These are phyloP conservation scores for Odocoileus hemionus DNA, from an alignment of 2,113 vertebrate genomes.

Conservation along the genomic window DNA sequence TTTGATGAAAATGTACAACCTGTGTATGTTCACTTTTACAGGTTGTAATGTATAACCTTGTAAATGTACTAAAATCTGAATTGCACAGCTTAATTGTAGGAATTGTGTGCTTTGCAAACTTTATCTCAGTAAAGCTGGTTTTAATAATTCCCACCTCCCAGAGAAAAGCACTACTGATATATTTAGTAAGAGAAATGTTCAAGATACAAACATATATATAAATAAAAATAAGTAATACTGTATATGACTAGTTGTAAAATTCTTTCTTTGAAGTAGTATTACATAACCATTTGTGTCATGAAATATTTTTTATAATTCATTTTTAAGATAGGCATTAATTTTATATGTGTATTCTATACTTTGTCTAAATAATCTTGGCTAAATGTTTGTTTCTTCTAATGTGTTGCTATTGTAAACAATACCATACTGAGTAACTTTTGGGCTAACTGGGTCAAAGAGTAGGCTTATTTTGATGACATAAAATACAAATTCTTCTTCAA, in stretches of 20 bases:
- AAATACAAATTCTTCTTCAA: background rate
- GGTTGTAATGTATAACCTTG: background rate
- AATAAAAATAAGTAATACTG: background rate
- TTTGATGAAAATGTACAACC: background rate
- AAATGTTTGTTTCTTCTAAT: background rate
- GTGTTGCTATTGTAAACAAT: background rate
- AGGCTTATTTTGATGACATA: background rate
- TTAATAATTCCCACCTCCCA: background rate
- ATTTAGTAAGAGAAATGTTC: constrained; percentile 13
- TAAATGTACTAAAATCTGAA: background rate
- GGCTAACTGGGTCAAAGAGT: background rate
- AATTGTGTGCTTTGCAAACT: background rate
- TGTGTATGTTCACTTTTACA: background rate
- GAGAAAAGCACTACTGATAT: background rate
- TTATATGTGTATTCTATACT: background rate
- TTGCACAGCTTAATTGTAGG: background rate
- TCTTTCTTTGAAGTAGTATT: background rate
- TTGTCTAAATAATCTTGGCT: background rate
- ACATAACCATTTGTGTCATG: background rate
- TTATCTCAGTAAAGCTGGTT: background rate
- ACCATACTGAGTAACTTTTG: background rate
- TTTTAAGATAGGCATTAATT: background rate
- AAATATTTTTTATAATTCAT: background rate
- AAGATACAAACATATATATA: background rate
- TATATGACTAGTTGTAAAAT: background rate